Evolutionary conservation across 2,113 vertebrate genomes (phyloP).

Genomic region (Ahaetulla prasina): DNA sequence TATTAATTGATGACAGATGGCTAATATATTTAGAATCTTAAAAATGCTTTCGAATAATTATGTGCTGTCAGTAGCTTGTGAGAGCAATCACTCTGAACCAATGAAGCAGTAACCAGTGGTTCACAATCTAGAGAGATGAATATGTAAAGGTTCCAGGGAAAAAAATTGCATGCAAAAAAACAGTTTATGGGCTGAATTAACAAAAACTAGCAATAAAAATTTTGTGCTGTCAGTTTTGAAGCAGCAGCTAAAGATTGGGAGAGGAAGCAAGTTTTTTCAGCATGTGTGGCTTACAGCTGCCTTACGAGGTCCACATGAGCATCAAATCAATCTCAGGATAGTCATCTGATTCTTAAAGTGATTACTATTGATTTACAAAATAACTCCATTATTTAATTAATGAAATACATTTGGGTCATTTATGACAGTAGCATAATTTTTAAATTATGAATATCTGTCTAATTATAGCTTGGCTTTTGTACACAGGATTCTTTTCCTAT

Average conservation of each 20-base stretch:
- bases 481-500: conserved; percentile 11
- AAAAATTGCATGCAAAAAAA: conserved; percentile 35
- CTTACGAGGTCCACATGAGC: conserved; percentile 23
- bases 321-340: conserved; percentile 22
- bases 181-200: conserved; percentile 33
- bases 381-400: not conserved
- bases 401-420: not conserved
- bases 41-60: conserved; percentile 55
- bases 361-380: not conserved
- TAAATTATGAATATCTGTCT: not conserved
- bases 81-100: conserved; percentile 28
- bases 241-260: conserved; percentile 41
- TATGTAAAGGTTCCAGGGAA: conserved; percentile 37
- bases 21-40: conserved; percentile 31
- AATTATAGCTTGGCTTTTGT: conserved; percentile 36
- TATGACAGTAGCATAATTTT: not conserved
- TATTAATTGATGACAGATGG: conserved; percentile 45
- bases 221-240: not conserved
- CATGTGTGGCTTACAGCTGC: conserved; percentile 15
- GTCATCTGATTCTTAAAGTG: not conserved
- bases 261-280: conserved; percentile 28
- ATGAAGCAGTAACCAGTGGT: conserved; percentile 63
- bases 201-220: conserved; percentile 26
- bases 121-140: conserved; percentile 51
- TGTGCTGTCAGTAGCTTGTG: conserved; percentile 46